These are phyloP conservation scores for Thumatha senex DNA, from an alignment of 2,888 invertebrate species.

Conservation along the genomic window DNA sequence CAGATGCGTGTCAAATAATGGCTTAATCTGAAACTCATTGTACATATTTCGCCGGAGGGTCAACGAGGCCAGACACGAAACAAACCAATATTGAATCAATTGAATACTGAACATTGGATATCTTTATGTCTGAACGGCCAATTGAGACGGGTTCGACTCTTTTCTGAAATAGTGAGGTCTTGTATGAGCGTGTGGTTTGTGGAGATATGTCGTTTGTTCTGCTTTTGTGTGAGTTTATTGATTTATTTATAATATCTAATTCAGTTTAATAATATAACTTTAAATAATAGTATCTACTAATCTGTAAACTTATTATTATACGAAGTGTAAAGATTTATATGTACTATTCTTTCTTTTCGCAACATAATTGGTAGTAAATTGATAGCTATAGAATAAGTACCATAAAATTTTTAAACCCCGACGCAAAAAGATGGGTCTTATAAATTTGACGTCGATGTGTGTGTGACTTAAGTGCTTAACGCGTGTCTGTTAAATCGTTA, in stretches of 20 bases:
- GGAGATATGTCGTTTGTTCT: slow-evolving; percentile 4
- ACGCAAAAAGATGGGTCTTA: too few species aligned
- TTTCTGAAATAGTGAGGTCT: background rate
- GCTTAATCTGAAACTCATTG: slow-evolving; percentile 3
- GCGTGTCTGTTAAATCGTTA: too few species aligned
- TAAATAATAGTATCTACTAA: too few species aligned
- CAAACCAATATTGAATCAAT: slow-evolving; percentile 22
- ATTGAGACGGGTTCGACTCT: slow-evolving; percentile 10
- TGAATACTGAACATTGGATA: slow-evolving; percentile 14
- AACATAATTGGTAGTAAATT: too few species aligned
- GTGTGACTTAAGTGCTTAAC: too few species aligned
- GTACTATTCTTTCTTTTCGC: too few species aligned
- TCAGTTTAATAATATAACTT: background rate
- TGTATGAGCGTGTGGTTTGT: background rate
- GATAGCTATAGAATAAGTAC: too few species aligned
- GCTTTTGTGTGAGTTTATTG: slow-evolving; percentile 7
- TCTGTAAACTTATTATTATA: too few species aligned
- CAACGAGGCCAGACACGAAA: slow-evolving; percentile 10
- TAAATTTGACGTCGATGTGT: too few species aligned
- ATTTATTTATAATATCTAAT: background rate
- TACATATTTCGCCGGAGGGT: slow-evolving; percentile 9
- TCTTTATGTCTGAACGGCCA: slow-evolving; percentile 16
- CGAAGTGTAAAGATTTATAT: too few species aligned
- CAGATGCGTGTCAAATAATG: background rate
- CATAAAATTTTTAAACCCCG: too few species aligned